Base-by-base conservation (phyloP, 2,888 invertebrate genomes). In the Drosophila gaucha region DNA sequence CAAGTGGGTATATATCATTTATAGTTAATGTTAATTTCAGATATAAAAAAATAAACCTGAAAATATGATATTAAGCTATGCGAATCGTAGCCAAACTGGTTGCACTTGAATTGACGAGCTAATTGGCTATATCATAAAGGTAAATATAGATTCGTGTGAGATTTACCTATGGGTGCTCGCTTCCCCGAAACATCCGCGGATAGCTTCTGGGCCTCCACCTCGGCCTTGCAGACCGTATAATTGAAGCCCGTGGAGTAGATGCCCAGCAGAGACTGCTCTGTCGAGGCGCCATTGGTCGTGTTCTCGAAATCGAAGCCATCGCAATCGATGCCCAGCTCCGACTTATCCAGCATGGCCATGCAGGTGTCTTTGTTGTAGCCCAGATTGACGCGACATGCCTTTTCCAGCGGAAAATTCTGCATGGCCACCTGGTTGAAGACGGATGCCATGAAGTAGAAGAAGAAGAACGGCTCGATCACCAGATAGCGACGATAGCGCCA, bases 351-450 rank as follows among this genome's bases (percentile, higher is more conserved):
- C 70, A 90, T 90, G 8, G 91, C 89, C 30, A 80, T 73, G 54
- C 92, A 92, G 22, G 90, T 84, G 12, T 79, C 43, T 49, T 80
- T 74, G 54, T 76, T 89, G 63, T 91, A 91, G 22, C 89, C 90
- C 31, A 91, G 86, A 76, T 91, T 91, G 2, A 92, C 89, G 22
- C 91, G 89, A 50, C 92, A 92, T 4, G 91, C 91, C 82, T 92
- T 92, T 46, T 92, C 91, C 47, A 91, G 67, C 0, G 91, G 90
- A 24, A 92, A 90, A 69, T 90, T 92, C 69, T 89, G 88, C 71
- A 91, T 86, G 44, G 91, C 91, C 59, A 92, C 89, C 22, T 76
- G 67, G 67, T 90, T 91, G 43, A 91, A 89, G 8, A 90, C 77
- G 39, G 90, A 89, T 30, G 90, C 91, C 90, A 90, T 90, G 2